Conservation (phyloP, 2,797 vertebrate genomes). For the Clarias laeviceps region DNA sequence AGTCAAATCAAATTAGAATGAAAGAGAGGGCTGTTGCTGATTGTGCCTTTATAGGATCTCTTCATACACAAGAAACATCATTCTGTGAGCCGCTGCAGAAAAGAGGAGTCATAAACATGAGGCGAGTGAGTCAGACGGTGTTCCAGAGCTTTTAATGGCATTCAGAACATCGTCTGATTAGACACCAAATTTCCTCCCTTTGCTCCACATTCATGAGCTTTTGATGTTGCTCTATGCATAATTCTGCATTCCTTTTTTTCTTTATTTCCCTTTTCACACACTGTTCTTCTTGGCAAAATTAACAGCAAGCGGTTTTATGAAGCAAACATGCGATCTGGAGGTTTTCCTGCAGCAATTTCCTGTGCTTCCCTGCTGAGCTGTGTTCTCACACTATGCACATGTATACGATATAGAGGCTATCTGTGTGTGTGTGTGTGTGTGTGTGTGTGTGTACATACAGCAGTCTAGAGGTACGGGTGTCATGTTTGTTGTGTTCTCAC, state of each 20-base stretch:
- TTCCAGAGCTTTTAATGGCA: constrained; percentile 49
- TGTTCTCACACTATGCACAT: constrained; percentile 17
- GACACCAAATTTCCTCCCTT: constrained; percentile 62
- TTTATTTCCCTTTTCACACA: constrained; percentile 62
- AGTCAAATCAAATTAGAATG: not conserved
- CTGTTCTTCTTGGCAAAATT: constrained; percentile 31
- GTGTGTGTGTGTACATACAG: constrained; percentile 27
- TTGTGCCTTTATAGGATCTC: not conserved
- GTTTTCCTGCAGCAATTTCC: constrained; percentile 33
- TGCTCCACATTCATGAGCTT: constrained; percentile 67
- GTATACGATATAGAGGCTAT: not conserved
- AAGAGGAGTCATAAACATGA: constrained; percentile 8
- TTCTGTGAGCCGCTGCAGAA: not conserved
- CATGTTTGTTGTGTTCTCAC: constrained; percentile 29
- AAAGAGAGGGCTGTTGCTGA: not conserved
- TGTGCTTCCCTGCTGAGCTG: constrained; percentile 24
- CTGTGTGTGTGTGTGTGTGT: constrained; percentile 38
- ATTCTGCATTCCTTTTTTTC: constrained; percentile 70
- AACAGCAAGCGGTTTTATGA: constrained; percentile 56
- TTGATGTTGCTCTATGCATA: constrained; percentile 71
- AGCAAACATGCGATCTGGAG: constrained; percentile 31
- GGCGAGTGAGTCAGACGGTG: constrained; percentile 38
- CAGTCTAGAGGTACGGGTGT: not conserved
- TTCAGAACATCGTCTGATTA: constrained; percentile 61
- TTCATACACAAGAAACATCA: constrained; percentile 3